These are phyloP conservation scores for Diaprepes abbreviatus DNA, from an alignment of 2,888 invertebrate genomes.

Conservation along the genomic window DNA sequence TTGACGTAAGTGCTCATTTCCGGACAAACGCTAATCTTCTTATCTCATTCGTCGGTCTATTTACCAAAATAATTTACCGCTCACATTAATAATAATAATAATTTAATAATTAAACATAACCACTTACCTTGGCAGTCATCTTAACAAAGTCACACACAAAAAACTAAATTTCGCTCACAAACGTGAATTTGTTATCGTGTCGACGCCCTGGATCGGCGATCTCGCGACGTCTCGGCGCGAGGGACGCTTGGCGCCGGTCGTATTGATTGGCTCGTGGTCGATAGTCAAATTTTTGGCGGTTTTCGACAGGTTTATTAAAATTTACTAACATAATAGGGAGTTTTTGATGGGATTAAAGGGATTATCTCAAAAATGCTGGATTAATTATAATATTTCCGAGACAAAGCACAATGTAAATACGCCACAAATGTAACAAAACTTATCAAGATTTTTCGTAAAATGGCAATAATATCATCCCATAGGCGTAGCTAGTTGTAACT, in stretches of 20 bases:
- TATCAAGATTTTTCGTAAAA: too few species aligned
- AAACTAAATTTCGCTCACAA: constrained; percentile 23
- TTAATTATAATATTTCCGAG: too few species aligned
- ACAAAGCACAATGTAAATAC: too few species aligned
- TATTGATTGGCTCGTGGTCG: constrained; percentile 15
- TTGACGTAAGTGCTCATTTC: constrained; percentile 12
- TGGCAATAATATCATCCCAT: too few species aligned
- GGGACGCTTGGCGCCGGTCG: constrained; percentile 20
- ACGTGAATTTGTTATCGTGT: constrained; percentile 42
- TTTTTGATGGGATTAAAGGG: too few species aligned
- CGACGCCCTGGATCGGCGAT: constrained; percentile 57
- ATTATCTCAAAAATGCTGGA: too few species aligned
- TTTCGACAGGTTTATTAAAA: background rate
- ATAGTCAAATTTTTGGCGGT: constrained; percentile 13
- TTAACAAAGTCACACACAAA: constrained; percentile 23
- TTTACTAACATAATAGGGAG: background rate
- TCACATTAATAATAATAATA: background rate
- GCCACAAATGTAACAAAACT: too few species aligned
- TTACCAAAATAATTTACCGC: background rate
- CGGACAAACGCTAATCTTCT: background rate
- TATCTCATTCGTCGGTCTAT: background rate
- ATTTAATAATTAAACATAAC: constrained; percentile 15
- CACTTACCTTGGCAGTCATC: constrained; percentile 42
- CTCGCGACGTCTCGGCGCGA: constrained; percentile 52
- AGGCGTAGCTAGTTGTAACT: too few species aligned